Evolutionary conservation across 2,797 vertebrate genomes (phyloP).

Genomic region (Threskiornis aethiopicus): DNA sequence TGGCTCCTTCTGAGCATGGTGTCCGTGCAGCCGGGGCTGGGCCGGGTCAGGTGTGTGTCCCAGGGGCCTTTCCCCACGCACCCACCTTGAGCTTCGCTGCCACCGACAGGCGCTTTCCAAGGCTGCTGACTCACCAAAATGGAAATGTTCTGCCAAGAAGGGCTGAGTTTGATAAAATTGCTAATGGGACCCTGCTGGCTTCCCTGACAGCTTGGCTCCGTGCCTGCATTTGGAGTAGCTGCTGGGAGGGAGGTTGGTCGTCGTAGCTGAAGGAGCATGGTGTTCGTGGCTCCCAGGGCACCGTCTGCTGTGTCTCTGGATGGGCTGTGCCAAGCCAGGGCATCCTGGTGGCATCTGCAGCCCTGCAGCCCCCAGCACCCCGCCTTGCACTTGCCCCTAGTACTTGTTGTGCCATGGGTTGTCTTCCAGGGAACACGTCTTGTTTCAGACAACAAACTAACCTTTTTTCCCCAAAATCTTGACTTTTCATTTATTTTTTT

Average conservation of each 20-base stretch:
- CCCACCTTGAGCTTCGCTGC: not conserved
- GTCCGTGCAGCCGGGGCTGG: rapidly evolving
- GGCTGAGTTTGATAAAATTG: not conserved
- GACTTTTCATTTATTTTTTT: not conserved
- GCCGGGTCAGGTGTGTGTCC: not conserved
- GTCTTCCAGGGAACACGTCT: not conserved
- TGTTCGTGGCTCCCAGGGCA: not conserved
- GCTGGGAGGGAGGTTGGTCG: not conserved
- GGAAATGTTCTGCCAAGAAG: not conserved
- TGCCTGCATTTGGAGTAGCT: not conserved
- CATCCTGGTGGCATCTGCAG: not conserved
- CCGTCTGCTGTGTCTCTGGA: not conserved
- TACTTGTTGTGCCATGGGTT: not conserved
- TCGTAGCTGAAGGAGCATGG: not conserved
- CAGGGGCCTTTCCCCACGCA: rapidly evolving
- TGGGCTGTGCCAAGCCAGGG: not conserved
- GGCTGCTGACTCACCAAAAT: not conserved
- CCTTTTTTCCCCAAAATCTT: not conserved
- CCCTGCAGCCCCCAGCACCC: rapidly evolving
- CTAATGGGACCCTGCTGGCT: not conserved
- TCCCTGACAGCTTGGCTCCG: not conserved
- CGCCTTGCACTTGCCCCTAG: not conserved
- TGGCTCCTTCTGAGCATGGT: not conserved
- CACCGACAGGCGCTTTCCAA: rapidly evolving
- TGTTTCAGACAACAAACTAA: not conserved